These are phyloP conservation scores for Orchestes rusci DNA, from an alignment of 2,888 invertebrate species.

Conservation along the genomic window DNA sequence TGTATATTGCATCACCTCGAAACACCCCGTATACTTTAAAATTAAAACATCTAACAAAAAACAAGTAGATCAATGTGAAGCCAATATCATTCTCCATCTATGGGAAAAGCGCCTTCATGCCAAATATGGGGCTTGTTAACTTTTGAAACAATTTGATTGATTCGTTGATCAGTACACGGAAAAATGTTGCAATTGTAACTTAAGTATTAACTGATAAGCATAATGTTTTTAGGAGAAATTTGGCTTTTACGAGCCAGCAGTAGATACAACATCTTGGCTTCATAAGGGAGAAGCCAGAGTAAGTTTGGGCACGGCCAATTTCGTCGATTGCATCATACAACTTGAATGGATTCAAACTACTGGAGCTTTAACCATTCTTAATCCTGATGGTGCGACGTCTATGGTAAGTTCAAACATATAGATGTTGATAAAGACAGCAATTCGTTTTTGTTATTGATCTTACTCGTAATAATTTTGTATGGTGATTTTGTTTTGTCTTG, in stretches of 20 bases:
- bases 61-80: too few species aligned
- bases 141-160: neutral
- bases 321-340: constrained; percentile 72
- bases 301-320: constrained; percentile 39
- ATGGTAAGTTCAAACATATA: constrained; percentile 51
- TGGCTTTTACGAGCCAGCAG: constrained; percentile 61
- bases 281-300: constrained; percentile 71
- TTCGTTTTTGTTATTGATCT: too few species aligned
- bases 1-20: too few species aligned
- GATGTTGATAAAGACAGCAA: too few species aligned
- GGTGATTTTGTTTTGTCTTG: neutral
- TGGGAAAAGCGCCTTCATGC: too few species aligned
- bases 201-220: too few species aligned
- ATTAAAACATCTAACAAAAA: too few species aligned
- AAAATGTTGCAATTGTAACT: too few species aligned
- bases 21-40: too few species aligned
- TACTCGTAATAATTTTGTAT: neutral
- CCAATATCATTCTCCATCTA: too few species aligned
- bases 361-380: constrained; percentile 62
- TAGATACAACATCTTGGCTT: constrained; percentile 81
- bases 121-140: neutral
- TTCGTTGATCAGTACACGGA: too few species aligned
- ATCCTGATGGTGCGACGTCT: constrained; percentile 69
- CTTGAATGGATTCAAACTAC: constrained; percentile 70
- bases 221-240: constrained; percentile 12